Base-by-base conservation (phyloP, 2,113 vertebrate species). In the Syngnathus floridae region DNA sequence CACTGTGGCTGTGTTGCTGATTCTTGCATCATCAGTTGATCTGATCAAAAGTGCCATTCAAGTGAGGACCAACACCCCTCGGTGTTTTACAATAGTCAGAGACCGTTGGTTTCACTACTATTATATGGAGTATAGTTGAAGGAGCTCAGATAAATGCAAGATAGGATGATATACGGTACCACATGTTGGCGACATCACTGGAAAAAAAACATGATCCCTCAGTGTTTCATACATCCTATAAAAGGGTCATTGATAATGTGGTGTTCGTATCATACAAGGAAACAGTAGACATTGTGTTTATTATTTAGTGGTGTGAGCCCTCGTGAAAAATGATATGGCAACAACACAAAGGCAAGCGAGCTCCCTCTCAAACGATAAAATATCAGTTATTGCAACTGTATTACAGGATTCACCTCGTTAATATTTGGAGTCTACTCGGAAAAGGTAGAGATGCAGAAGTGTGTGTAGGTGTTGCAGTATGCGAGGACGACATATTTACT, bases 291-390 rank as follows among this genome's bases (percentile, higher is more conserved):
- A 83, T 76, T 74, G 26, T 59, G 78, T 86, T 67, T 69, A 85
- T 87, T 81, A 88, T 88, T 87, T 71, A 87, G 75, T 48, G 46
- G 11, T 40, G 68, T 26, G 75, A 81, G 80, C 69, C 70, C 72
- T 66, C 57, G 45, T 67, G 72, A 74, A 75, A 85, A 85, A 84
- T 70, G 67, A 81, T 77, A 82, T 67, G 71, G 66, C 63, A 77
- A 66, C 37, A 21, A 41, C 7, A 43, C 40, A 21, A 41, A 61
- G 8, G 57, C 1, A 40, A 38, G 21, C 21, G 16, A 2, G 14
- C 40, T 11, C 40, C 5, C 31, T 57, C 11, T 17, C 59, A 36
- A 46, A 40, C n/a, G 38, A 46, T 16, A 21, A 8, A 52, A 21
- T 54, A 59, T 38, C 9, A 35, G 35, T 36, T 36, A 36, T 19